Conservation (phyloP, 2,888 invertebrate species). For the Cosmia trapezina region DNA sequence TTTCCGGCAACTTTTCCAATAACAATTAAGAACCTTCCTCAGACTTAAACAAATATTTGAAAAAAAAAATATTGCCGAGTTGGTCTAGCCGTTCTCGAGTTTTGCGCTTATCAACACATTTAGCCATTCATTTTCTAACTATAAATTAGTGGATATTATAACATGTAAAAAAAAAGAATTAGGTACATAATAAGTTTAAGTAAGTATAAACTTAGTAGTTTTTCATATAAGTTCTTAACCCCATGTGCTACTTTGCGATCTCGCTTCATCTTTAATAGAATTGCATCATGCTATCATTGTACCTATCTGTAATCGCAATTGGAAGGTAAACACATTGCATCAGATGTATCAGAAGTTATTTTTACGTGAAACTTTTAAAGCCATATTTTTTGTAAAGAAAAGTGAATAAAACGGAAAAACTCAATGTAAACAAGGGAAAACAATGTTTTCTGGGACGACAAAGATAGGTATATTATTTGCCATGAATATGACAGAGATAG, state of each 20-base stretch:
- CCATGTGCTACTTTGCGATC: slow-evolving; percentile 26
- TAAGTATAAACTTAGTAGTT: too few species aligned
- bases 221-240: not conserved
- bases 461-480: slow-evolving; percentile 15
- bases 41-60: too few species aligned
- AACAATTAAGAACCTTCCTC: too few species aligned
- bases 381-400: not conserved
- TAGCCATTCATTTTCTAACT: too few species aligned
- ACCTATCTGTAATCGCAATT: not conserved
- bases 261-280: slow-evolving; percentile 46
- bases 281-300: slow-evolving; percentile 45
- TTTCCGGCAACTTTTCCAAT: too few species aligned
- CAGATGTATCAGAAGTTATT: not conserved
- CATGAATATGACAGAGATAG: slow-evolving; percentile 42
- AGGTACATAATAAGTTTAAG: too few species aligned
- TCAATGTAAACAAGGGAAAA: slow-evolving; percentile 33
- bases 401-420: slow-evolving; percentile 4
- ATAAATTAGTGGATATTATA: not conserved
- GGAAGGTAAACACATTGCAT: slow-evolving; percentile 8
- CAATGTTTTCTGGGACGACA: slow-evolving; percentile 24
- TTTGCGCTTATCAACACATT: too few species aligned
- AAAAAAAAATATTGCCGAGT: too few species aligned
- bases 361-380: slow-evolving; percentile 1
- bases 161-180: not conserved
- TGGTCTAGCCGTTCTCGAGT: too few species aligned